phyloP scores from a whole-genome alignment of 1,140 invertebrate genomes.

The Zophobas morio region DNA sequence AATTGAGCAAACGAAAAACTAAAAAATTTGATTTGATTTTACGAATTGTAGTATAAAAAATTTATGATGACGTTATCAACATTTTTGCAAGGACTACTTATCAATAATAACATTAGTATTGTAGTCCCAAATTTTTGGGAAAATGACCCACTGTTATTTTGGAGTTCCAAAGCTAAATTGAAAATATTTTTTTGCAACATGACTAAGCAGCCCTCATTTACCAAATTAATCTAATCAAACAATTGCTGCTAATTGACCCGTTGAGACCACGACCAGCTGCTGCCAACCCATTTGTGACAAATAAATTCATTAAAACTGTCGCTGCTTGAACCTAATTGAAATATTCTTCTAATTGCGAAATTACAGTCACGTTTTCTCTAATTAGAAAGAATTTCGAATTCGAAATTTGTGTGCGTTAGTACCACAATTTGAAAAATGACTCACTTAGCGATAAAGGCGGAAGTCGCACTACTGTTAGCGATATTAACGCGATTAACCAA shows the following conservation, averaged over 20 bases:
- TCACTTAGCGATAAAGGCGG: too few relatives aligned
- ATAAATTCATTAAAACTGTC: constrained; percentile 22
- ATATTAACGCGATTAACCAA: not conserved
- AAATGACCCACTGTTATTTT: too few relatives aligned
- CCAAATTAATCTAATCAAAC: constrained; percentile 4
- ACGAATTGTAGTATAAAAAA: too few relatives aligned
- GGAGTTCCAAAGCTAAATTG: too few relatives aligned
- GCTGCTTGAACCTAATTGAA: not conserved
- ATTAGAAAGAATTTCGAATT: not conserved
- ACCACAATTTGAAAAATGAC: too few relatives aligned
- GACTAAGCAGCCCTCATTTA: not conserved
- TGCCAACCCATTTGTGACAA: constrained; percentile 22
- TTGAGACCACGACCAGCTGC: constrained; percentile 3
- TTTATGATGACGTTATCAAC: too few relatives aligned
- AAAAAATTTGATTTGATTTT: too few relatives aligned
- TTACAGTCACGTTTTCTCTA: constrained; percentile 10
- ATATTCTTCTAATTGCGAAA: constrained; percentile 4
- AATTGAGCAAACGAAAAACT: too few relatives aligned
- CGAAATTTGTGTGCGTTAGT: not conserved
- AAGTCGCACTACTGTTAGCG: not conserved
- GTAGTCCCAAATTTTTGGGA: too few relatives aligned
- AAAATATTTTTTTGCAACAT: not conserved
- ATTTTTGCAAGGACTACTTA: too few relatives aligned
- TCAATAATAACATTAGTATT: too few relatives aligned
- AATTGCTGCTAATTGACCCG: constrained; percentile 4